A percentile compares a stretch with the other conserved stretches of the same genome.
These are phyloP conservation scores for Cynopterus brachyotis DNA, from an alignment of 2,113 vertebrate genomes.

Conservation along the genomic window DNA sequence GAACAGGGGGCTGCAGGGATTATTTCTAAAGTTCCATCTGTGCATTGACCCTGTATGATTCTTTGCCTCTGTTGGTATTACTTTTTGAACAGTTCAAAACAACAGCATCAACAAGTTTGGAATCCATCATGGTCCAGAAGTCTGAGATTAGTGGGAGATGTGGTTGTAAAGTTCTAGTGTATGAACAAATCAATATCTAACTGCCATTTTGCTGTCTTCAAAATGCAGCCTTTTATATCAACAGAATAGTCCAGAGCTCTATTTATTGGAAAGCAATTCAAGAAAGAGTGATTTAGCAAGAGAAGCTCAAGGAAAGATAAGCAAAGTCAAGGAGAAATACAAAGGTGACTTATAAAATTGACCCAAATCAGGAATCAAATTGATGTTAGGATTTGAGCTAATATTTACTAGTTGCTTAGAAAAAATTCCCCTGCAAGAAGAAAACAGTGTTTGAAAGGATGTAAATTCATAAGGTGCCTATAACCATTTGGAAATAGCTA, in stretches of 20 bases:
- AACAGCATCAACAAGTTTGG: background rate
- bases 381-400: slow-evolving; percentile 20
- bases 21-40: background rate
- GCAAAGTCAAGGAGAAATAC: slow-evolving; percentile 34
- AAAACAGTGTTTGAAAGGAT: background rate
- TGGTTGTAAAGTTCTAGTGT: background rate
- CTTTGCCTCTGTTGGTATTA: background rate
- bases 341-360: slow-evolving; percentile 46
- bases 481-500: background rate
- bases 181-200: slow-evolving; percentile 58
- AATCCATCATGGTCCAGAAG: background rate
- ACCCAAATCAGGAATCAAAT: slow-evolving; percentile 33
- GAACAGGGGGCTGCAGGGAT: background rate
- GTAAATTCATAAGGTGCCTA: background rate
- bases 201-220: slow-evolving; percentile 47
- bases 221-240: slow-evolving; percentile 44
- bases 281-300: slow-evolving; percentile 33
- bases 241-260: background rate
- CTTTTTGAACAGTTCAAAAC: background rate
- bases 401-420: slow-evolving; percentile 31
- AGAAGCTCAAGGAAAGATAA: slow-evolving; percentile 47
- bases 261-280: slow-evolving; percentile 47
- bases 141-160: background rate
- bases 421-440: background rate
- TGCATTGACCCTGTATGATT: background rate